Evolutionary conservation across 2,888 invertebrate genomes (phyloP), one percentile per base, ranked within the genome.

Genomic region (Ceramica pisi): DNA sequence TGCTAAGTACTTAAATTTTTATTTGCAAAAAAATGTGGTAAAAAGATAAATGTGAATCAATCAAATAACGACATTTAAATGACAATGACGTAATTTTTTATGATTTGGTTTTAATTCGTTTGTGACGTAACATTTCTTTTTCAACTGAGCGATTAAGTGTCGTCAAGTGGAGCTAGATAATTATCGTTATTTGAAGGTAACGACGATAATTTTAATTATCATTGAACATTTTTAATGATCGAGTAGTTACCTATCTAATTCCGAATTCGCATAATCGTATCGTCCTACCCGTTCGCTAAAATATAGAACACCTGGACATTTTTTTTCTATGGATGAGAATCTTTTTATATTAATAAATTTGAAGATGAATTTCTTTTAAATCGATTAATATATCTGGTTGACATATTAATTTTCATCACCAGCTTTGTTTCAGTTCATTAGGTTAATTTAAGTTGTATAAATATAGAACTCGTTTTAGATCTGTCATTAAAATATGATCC

Each of bases 111-210:
- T n/a, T 5, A 44, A 44, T 21, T 44, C 8, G 8, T 12, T 26
- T 50, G 12, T n/a, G 48, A 38, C 5, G 38, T 68, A 6, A 26
- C 2, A 48, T 21, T 26, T n/a, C n/a, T 56, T 23, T 21, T 23
- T 21, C 6, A 12, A 9, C 2, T 14, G 3, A 48, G n/a, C 6
- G 26, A 69, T 68, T 23, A 57, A 35, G 10, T 26, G 44, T 75
- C 23, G 67, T 75, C 35, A 66, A 14, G 46, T 23, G 26, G 10
- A 21, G 8, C 1, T 50, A 56, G 14, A 56, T 71, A 72, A 56
- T 16, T 41, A 75, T 65, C 35, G 35, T 56, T 41, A 55, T 48
- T 65, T 9, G 31, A 48, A 75, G 75, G 55, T 64, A 41, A 41
- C 31, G 56, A 55, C 7, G 41, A 41, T 31, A 31, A 5, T 31